Conservation (phyloP, 2,113 vertebrate genomes). For the Lanius collurio region DNA sequence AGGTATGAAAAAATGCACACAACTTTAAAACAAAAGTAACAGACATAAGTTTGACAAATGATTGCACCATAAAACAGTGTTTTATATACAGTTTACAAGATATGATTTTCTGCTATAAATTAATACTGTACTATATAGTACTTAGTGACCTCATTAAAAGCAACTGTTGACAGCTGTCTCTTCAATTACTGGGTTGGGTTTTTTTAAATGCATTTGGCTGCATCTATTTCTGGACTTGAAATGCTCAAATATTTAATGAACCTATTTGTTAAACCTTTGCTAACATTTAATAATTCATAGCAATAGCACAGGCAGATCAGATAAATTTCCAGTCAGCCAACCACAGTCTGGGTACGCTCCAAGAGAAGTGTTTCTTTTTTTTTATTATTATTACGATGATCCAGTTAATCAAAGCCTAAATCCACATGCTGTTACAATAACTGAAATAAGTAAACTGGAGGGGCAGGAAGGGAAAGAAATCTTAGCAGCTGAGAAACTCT, state of each 20-base stretch:
- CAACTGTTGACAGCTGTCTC: slow-evolving; percentile 71
- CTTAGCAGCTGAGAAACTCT: slow-evolving; percentile 68
- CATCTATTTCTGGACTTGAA: slow-evolving; percentile 53
- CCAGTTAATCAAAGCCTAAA: slow-evolving; percentile 57
- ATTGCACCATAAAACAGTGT: slow-evolving; percentile 81
- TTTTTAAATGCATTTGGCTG: slow-evolving; percentile 3
- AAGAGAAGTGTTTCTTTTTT: not conserved
- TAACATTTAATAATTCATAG: slow-evolving; percentile 27
- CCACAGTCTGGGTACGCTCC: not conserved
- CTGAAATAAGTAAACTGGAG: slow-evolving; percentile 41
- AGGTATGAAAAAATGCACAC: slow-evolving; percentile 72
- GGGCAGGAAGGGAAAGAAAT: not conserved
- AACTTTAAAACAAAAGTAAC: slow-evolving; percentile 72
- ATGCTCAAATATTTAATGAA: slow-evolving; percentile 50
- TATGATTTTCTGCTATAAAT: slow-evolving; percentile 79
- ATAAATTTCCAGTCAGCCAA: slow-evolving; percentile 23
- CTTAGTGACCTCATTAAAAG: slow-evolving; percentile 72
- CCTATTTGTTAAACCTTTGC: not conserved
- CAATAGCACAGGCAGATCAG: not conserved
- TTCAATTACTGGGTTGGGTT: slow-evolving; percentile 37
- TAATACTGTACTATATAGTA: slow-evolving; percentile 79
- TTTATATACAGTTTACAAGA: slow-evolving; percentile 82
- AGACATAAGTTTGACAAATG: slow-evolving; percentile 75
- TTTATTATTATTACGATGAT: not conserved
- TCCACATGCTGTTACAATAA: slow-evolving; percentile 36